Conservation (phyloP, 1,140 invertebrate species). For the Chlorops oryzae region DNA sequence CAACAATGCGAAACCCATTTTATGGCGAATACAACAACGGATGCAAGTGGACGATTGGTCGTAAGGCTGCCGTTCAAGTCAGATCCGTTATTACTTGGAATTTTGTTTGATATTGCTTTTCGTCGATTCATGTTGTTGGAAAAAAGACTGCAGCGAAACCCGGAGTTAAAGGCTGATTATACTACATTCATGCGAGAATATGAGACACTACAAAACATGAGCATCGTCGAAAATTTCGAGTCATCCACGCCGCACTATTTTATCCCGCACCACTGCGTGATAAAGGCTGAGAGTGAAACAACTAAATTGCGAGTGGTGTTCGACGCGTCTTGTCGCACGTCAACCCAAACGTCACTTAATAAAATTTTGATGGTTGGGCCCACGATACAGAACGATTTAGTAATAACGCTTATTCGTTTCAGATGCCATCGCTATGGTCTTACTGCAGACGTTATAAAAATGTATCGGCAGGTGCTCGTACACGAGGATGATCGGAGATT, state of each 20-base stretch:
- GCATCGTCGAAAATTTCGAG: background rate
- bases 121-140: background rate
- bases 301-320: constrained; percentile 34
- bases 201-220: constrained; percentile 7
- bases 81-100: background rate
- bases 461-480: constrained; percentile 38
- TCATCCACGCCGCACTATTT: background rate
- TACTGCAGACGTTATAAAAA: constrained; percentile 29
- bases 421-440: constrained; percentile 31
- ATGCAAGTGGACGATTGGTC: background rate
- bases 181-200: constrained; percentile 6
- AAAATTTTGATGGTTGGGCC: constrained; percentile 10
- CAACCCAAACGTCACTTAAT: constrained; percentile 19
- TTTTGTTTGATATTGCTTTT: background rate
- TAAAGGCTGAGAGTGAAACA: constrained; percentile 1
- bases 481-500: constrained; percentile 20
- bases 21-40: background rate
- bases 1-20: background rate
- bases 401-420: constrained; percentile 10
- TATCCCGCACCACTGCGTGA: constrained; percentile 6
- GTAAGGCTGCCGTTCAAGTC: constrained; percentile 1
- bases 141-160: background rate
- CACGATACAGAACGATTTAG: constrained; percentile 9
- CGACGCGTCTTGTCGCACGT: constrained; percentile 23
- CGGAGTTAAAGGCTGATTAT: background rate